Evolutionary conservation across 2,797 vertebrate species (phyloP).

Genomic region (Chaetodon trifasciatus): DNA sequence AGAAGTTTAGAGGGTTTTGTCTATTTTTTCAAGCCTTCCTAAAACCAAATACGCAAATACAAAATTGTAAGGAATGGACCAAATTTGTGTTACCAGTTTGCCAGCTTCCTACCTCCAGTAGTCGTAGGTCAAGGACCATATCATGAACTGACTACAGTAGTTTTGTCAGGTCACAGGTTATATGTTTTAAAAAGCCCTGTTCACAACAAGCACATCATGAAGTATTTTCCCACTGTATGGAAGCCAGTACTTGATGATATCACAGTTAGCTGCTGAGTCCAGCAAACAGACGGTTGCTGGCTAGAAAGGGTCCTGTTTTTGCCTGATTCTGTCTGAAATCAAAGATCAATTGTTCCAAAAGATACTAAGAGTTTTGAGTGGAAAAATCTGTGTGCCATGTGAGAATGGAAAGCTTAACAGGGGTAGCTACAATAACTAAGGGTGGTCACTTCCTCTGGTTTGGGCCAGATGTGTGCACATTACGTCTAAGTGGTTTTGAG

Average conservation of each 20-base stretch:
- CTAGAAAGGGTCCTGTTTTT: too few relatives aligned
- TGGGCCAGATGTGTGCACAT: slow-evolving; percentile 11
- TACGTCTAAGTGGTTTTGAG: neutral
- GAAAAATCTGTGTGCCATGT: neutral
- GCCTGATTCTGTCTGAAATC: neutral
- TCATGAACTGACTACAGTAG: neutral
- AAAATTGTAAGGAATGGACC: neutral
- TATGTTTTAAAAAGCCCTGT: neutral
- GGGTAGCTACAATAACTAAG: neutral
- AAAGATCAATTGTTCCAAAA: neutral
- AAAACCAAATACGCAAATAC: neutral
- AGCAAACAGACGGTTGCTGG: neutral
- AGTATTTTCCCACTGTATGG: neutral
- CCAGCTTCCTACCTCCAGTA: neutral
- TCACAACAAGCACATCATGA: neutral
- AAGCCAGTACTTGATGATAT: neutral
- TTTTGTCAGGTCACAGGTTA: neutral
- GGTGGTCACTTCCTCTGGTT: neutral
- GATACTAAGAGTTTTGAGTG: too few relatives aligned
- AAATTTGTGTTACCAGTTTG: neutral
- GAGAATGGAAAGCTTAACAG: slow-evolving; percentile 18
- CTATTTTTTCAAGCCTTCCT: neutral
- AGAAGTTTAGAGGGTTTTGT: neutral
- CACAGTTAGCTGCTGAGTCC: neutral
- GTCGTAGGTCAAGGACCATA: neutral